phyloP scores from a whole-genome alignment of 1,140 invertebrate species.

The Sycophaga agraensis region DNA sequence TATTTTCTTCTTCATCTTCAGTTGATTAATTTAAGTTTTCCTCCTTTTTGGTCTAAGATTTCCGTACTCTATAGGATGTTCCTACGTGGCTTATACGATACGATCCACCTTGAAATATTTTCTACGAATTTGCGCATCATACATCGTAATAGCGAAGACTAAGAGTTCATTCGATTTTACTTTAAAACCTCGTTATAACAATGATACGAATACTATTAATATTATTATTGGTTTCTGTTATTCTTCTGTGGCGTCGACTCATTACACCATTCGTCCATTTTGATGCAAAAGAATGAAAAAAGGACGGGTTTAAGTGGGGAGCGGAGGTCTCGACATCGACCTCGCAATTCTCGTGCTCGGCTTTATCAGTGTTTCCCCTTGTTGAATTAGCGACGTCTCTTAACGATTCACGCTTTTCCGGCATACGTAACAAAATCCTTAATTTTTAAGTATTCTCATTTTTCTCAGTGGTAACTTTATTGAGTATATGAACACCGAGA shows the following conservation, averaged over 20 bases:
- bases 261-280: not conserved
- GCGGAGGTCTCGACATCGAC: no score
- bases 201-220: conserved; percentile 13
- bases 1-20: conserved; percentile 30
- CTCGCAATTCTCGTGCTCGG: no score
- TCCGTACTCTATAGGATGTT: conserved; percentile 14
- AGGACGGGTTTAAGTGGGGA: conserved; percentile 14
- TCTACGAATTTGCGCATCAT: conserved; percentile 14
- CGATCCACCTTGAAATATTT: conserved; percentile 7
- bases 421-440: no score
- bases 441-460: no score
- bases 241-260: not conserved
- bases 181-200: conserved; percentile 3
- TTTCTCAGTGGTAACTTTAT: no score
- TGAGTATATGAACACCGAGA: no score
- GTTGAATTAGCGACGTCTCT: no score
- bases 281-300: conserved; percentile 15
- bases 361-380: no score
- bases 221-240: conserved; percentile 6
- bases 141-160: conserved; percentile 9
- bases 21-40: no score
- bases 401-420: no score
- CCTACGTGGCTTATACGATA: conserved; percentile 1
- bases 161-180: conserved; percentile 9
- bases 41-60: conserved; percentile 23